A percentile compares a stretch with the other conserved stretches of the same genome.
phyloP scores from a whole-genome alignment of 2,113 vertebrate species.

The Xenopus borealis region DNA sequence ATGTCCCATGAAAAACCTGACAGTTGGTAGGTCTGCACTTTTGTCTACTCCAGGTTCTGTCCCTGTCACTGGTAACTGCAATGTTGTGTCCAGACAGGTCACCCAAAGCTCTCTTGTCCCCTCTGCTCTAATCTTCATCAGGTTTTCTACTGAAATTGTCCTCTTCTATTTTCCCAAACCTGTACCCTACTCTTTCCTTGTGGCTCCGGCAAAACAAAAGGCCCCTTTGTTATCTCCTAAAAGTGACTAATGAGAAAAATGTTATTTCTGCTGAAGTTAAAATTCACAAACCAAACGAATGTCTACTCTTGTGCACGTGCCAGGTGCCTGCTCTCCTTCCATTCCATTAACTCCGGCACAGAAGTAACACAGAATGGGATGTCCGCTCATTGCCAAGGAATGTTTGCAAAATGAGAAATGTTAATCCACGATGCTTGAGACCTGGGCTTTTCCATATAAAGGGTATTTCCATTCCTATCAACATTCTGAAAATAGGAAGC shows the following conservation, averaged over 20 bases:
- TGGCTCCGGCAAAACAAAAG: too few relatives aligned
- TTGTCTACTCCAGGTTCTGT: too few relatives aligned
- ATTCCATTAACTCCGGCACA: constrained; percentile 13
- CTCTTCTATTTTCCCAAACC: neutral
- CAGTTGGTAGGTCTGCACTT: too few relatives aligned
- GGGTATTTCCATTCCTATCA: too few relatives aligned
- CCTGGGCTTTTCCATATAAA: too few relatives aligned
- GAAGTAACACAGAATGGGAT: neutral
- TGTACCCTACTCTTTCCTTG: neutral
- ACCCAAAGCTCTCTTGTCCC: too few relatives aligned
- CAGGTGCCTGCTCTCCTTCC: constrained; percentile 4
- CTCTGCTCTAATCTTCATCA: too few relatives aligned
- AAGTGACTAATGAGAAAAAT: constrained; percentile 15
- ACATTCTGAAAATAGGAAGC: too few relatives aligned
- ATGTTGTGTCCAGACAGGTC: too few relatives aligned
- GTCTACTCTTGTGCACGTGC: constrained; percentile 1
- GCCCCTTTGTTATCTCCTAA: neutral
- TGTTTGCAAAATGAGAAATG: constrained; percentile 18
- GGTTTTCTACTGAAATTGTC: too few relatives aligned
- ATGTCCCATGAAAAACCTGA: too few relatives aligned
- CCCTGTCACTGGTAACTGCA: too few relatives aligned
- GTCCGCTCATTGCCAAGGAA: neutral
- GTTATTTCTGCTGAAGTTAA: neutral
- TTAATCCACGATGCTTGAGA: neutral
- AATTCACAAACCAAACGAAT: constrained; percentile 19